phyloP scores from a whole-genome alignment of 2,888 invertebrate species.

The Trichogramma evanescens region DNA sequence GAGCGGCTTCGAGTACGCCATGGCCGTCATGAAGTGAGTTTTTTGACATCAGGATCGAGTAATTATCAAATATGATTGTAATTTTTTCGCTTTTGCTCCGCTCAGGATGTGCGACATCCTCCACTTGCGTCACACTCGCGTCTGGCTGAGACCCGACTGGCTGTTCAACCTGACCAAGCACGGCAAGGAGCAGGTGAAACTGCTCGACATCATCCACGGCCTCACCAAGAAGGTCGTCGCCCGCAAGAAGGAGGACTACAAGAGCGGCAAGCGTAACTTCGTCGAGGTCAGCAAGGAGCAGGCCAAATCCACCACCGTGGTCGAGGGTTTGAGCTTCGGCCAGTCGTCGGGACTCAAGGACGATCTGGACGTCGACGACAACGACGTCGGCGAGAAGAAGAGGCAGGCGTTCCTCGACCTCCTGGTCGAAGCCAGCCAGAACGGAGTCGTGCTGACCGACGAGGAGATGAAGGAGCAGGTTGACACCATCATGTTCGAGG shows the following conservation, averaged over 20 bases:
- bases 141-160: slow-evolving; percentile 71
- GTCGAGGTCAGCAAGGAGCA: slow-evolving; percentile 27
- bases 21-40: slow-evolving; percentile 77
- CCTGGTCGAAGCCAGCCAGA: slow-evolving; percentile 76
- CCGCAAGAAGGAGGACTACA: slow-evolving; percentile 69
- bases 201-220: slow-evolving; percentile 71
- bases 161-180: slow-evolving; percentile 71
- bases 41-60: too few relatives aligned
- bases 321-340: slow-evolving; percentile 64
- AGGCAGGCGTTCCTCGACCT: slow-evolving; percentile 83
- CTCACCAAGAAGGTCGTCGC: slow-evolving; percentile 72
- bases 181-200: slow-evolving; percentile 66
- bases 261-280: slow-evolving; percentile 54
- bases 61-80: too few relatives aligned
- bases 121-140: slow-evolving; percentile 72
- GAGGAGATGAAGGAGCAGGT: slow-evolving; percentile 81
- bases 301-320: slow-evolving; percentile 45
- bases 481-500: slow-evolving; percentile 85
- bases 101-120: slow-evolving; percentile 72
- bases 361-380: slow-evolving; percentile 75
- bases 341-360: slow-evolving; percentile 68
- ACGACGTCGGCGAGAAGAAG: slow-evolving; percentile 75
- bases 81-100: background rate
- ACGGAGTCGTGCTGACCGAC: slow-evolving; percentile 65
- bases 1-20: slow-evolving; percentile 76